These are phyloP conservation scores for Gambusia affinis DNA, from an alignment of 2,113 vertebrate species.

Conservation along the genomic window DNA sequence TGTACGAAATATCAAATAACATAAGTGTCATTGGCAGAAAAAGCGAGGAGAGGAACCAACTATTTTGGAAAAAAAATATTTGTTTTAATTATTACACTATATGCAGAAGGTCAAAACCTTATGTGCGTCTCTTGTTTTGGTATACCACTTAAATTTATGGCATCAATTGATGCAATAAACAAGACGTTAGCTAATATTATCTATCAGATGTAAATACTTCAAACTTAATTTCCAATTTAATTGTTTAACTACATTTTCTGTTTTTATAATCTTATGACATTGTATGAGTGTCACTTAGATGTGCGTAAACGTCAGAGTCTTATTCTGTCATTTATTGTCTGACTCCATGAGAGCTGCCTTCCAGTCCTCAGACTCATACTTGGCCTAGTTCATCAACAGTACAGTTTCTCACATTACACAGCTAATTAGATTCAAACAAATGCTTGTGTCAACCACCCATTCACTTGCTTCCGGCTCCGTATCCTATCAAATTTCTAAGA, in stretches of 20 bases:
- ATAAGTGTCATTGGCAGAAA: slow-evolving; percentile 1
- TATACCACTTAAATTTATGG: neutral
- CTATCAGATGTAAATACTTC: neutral
- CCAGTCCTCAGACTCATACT: slow-evolving; percentile 35
- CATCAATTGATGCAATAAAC: neutral
- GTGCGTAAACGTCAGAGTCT: neutral
- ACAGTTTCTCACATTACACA: slow-evolving; percentile 63
- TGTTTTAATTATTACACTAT: slow-evolving; percentile 15
- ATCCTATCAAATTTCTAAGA: slow-evolving; percentile 64
- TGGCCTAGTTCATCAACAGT: slow-evolving; percentile 53
- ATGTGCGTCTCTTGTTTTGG: too few species aligned
- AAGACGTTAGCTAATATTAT: neutral
- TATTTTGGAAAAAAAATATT: neutral
- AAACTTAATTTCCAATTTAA: neutral
- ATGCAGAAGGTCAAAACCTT: too few species aligned
- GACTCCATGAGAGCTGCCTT: slow-evolving; percentile 29
- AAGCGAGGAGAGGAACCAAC: slow-evolving; percentile 5
- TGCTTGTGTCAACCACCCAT: slow-evolving; percentile 55
- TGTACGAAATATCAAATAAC: neutral
- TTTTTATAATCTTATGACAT: neutral
- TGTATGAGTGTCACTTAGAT: neutral
- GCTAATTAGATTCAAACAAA: slow-evolving; percentile 66
- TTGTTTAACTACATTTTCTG: neutral
- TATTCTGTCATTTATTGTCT: slow-evolving; percentile 28
- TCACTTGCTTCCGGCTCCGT: slow-evolving; percentile 55